Conservation (phyloP, 2,888 invertebrate species). For the Julus scandinavius region DNA sequence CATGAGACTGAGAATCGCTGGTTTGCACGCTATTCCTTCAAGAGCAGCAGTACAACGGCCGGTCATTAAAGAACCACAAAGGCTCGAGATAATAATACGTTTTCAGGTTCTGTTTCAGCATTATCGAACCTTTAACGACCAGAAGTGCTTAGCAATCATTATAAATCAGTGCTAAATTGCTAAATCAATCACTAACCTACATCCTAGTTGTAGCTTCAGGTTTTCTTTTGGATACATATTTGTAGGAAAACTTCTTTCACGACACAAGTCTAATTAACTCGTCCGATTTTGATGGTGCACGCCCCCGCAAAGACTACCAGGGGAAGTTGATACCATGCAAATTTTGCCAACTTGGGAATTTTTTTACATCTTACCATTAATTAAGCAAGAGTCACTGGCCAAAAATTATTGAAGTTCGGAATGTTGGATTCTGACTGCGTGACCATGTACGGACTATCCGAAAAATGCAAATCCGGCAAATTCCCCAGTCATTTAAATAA, state of each 20-base stretch:
- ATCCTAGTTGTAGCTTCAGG: neutral
- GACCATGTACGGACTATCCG: neutral
- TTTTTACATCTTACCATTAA: neutral
- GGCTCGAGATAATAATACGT: neutral
- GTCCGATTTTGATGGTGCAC: neutral
- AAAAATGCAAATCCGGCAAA: constrained; percentile 17
- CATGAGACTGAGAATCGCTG: no score
- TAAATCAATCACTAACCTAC: neutral
- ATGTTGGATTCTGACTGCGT: neutral
- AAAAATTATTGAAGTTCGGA: neutral
- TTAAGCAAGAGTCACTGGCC: neutral
- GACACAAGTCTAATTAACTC: neutral
- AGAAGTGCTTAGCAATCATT: constrained; percentile 24
- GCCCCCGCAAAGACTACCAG: neutral
- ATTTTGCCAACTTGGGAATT: neutral
- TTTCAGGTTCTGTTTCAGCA: constrained; percentile 31
- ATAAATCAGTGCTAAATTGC: constrained; percentile 3
- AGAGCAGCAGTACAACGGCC: neutral
- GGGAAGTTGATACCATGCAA: neutral
- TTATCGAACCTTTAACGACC: constrained; percentile 38
- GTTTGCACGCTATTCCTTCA: no score
- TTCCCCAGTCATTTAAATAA: constrained; percentile 11
- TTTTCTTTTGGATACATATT: constrained; percentile 15
- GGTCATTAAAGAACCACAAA: constrained; percentile 22
- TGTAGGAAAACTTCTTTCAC: neutral